These are phyloP conservation scores for Ramphastos sulfuratus DNA, from an alignment of 2,113 vertebrate genomes.

Conservation along the genomic window DNA sequence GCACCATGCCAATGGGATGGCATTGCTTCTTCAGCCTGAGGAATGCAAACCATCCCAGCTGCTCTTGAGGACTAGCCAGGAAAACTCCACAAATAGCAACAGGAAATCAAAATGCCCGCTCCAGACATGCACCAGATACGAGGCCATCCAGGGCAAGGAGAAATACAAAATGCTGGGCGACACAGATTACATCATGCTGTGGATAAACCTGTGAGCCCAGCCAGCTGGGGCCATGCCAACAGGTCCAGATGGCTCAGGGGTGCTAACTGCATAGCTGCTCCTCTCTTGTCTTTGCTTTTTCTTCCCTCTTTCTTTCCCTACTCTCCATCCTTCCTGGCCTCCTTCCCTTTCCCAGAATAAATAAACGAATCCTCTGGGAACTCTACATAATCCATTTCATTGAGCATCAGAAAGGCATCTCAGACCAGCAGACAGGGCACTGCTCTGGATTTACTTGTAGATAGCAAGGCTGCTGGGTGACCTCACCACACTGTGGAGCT, in stretches of 20 bases:
- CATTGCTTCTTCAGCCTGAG: slow-evolving; percentile 28
- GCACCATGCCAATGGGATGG: not conserved
- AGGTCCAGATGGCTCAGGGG: slow-evolving; percentile 77
- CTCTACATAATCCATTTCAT: not conserved
- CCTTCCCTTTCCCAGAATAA: slow-evolving; percentile 41
- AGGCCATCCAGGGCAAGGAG: slow-evolving; percentile 42
- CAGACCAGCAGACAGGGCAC: not conserved
- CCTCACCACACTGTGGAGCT: not conserved
- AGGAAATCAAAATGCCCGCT: slow-evolving; percentile 58
- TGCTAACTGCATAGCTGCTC: slow-evolving; percentile 75
- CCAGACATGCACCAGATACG: slow-evolving; percentile 44
- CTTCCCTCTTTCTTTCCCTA: slow-evolving; percentile 36
- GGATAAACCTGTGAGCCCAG: slow-evolving; percentile 52
- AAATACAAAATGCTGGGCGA: slow-evolving; percentile 28
- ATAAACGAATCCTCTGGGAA: slow-evolving; percentile 30
- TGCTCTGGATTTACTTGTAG: not conserved
- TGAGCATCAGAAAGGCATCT: not conserved
- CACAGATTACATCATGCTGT: slow-evolving; percentile 75
- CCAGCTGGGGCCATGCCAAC: slow-evolving; percentile 78
- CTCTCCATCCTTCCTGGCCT: not conserved
- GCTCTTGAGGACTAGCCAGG: slow-evolving; percentile 23
- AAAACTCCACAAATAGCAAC: slow-evolving; percentile 66
- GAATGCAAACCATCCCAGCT: slow-evolving; percentile 32
- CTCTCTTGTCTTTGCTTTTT: slow-evolving; percentile 57
- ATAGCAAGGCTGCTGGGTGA: not conserved